Conservation (phyloP, 2,113 vertebrate genomes). For the Centropus bengalensis region DNA sequence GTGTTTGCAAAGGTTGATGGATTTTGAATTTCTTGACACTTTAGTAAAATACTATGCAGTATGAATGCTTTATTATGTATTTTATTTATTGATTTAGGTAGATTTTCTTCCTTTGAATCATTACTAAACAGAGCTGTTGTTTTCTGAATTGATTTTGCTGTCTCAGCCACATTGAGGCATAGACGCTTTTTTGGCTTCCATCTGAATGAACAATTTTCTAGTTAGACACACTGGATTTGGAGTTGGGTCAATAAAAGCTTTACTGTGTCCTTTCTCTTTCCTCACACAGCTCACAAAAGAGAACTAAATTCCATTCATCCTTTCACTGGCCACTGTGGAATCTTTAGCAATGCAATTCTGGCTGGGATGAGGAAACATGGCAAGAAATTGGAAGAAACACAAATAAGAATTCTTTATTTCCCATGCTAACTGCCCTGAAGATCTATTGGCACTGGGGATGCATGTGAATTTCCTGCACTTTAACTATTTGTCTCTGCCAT, state of each 20-base stretch:
- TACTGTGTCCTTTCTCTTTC: slow-evolving; percentile 81
- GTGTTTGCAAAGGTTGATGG: neutral
- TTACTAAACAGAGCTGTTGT: slow-evolving; percentile 74
- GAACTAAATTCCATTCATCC: slow-evolving; percentile 81
- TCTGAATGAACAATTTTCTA: slow-evolving; percentile 83
- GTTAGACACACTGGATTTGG: slow-evolving; percentile 83
- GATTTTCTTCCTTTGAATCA: slow-evolving; percentile 52
- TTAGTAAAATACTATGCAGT: neutral
- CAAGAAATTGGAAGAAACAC: slow-evolving; percentile 75
- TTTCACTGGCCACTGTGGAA: slow-evolving; percentile 79
- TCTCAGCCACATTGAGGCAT: slow-evolving; percentile 73
- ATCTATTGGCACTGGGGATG: slow-evolving; percentile 60
- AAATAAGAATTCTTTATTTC: slow-evolving; percentile 77
- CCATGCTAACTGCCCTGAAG: slow-evolving; percentile 55
- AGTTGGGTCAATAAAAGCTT: slow-evolving; percentile 84
- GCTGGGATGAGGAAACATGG: slow-evolving; percentile 76
- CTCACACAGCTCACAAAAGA: slow-evolving; percentile 79
- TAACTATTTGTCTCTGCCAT: slow-evolving; percentile 47
- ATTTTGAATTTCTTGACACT: neutral
- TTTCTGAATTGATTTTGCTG: slow-evolving; percentile 81
- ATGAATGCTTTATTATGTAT: slow-evolving; percentile 27
- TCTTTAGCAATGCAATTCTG: slow-evolving; percentile 76
- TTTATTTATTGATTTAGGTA: slow-evolving; percentile 46
- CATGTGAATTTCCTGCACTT: slow-evolving; percentile 71
- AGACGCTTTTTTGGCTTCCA: slow-evolving; percentile 80